Percentiles rank a stretch among this genome's conserved stretches.
Evolutionary conservation across 2,113 vertebrate species (phyloP).

Genomic region (Catagonus wagneri): DNA sequence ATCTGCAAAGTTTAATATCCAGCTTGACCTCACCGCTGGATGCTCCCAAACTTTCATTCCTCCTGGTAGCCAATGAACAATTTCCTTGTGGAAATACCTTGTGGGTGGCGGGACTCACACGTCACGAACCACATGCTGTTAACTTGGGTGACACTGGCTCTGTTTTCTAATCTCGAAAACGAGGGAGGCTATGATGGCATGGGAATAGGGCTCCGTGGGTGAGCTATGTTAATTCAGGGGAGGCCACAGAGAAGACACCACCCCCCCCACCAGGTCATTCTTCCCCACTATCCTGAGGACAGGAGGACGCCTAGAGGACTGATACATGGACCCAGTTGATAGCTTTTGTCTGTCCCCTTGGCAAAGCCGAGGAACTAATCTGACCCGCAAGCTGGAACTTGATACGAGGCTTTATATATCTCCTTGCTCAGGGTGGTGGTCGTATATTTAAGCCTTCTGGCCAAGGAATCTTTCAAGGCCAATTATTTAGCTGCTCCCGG

Average conservation of each 20-base stretch:
- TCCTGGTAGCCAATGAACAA: not conserved
- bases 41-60: not conserved
- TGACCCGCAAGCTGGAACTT: conserved; percentile 24
- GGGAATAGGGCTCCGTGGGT: not conserved
- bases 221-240: not conserved
- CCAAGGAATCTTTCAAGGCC: conserved; percentile 45
- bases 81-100: not conserved
- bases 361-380: conserved; percentile 62
- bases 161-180: not conserved
- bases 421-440: not conserved
- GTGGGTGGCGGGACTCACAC: not conserved
- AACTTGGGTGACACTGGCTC: not conserved
- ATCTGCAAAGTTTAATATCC: not conserved
- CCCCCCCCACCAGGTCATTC: no score
- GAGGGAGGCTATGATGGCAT: not conserved
- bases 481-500: not conserved
- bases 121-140: not conserved
- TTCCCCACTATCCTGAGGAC: not conserved
- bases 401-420: conserved; percentile 60
- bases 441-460: conserved; percentile 59
- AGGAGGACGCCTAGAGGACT: not conserved
- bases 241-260: not conserved
- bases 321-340: not conserved
- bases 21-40: not conserved
- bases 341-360: conserved; percentile 33